A percentile compares a stretch with the other conserved stretches of the same genome.
Conservation (phyloP, 2,797 vertebrate species). For the Notolepis coatsorum region DNA sequence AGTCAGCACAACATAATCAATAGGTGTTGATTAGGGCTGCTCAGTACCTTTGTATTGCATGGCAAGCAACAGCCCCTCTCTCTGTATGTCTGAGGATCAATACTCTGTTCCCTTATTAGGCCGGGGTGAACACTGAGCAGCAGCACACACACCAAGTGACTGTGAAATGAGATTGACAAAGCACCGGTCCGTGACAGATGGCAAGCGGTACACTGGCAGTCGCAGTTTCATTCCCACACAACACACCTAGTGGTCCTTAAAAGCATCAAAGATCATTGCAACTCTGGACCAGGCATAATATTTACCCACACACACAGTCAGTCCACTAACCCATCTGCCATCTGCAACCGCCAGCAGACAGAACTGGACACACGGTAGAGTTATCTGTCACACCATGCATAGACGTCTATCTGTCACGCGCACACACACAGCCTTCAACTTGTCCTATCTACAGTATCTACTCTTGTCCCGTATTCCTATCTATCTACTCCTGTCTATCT, state of each 20-base stretch:
- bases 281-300: background rate
- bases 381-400: too few relatives aligned
- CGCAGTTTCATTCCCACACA: constrained; percentile 37
- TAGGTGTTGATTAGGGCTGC: constrained; percentile 70
- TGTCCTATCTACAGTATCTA: too few relatives aligned
- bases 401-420: too few relatives aligned
- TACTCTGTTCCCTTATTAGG: constrained; percentile 64
- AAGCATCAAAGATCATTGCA: constrained; percentile 11
- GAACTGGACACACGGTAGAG: too few relatives aligned
- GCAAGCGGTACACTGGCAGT: constrained; percentile 43
- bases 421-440: too few relatives aligned
- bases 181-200: constrained; percentile 39
- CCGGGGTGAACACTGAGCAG: constrained; percentile 51
- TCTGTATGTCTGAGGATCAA: constrained; percentile 63
- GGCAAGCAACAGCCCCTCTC: constrained; percentile 56
- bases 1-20: constrained; percentile 69
- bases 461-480: too few relatives aligned
- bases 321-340: background rate
- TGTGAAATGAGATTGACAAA: constrained; percentile 57
- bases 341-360: too few relatives aligned
- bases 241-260: constrained; percentile 25
- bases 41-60: constrained; percentile 70
- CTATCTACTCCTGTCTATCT: too few relatives aligned
- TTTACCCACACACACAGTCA: background rate
- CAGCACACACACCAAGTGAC: constrained; percentile 38